Conservation (phyloP, 2,888 invertebrate species). For the Xanthia togata region DNA sequence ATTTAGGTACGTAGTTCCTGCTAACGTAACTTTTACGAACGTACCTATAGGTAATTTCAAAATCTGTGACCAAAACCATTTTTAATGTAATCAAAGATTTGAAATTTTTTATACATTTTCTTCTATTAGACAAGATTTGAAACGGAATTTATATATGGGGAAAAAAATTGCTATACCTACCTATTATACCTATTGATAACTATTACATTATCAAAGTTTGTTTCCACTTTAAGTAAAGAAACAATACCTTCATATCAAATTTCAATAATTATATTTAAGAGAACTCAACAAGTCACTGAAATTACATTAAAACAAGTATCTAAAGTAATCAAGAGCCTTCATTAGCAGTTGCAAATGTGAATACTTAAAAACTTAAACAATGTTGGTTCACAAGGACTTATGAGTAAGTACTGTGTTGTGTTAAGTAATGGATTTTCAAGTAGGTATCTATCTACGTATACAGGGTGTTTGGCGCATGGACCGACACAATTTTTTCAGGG, state of each 20-base stretch:
- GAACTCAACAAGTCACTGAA: conserved; percentile 15
- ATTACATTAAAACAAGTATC: conserved; percentile 9
- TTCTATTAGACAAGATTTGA: neutral
- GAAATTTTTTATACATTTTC: neutral
- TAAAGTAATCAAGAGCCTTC: conserved; percentile 20
- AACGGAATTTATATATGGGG: neutral
- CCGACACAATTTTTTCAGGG: too few species aligned
- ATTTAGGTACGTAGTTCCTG: too few species aligned
- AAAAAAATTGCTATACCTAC: neutral
- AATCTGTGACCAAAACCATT: neutral
- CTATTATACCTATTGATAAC: neutral
- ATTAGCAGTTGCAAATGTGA: conserved; percentile 27
- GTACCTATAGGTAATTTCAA: neutral
- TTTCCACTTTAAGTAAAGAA: neutral
- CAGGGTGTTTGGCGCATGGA: too few species aligned
- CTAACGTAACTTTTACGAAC: too few species aligned
- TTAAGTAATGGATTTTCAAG: conserved; percentile 54
- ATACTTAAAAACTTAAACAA: conserved; percentile 37
- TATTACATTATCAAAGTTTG: neutral
- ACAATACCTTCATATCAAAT: conserved; percentile 18
- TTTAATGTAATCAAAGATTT: neutral
- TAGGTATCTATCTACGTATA: conserved; percentile 6
- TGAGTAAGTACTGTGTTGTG: conserved; percentile 13
- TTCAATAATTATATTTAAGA: conserved; percentile 4
- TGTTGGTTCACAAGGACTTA: conserved; percentile 24